Percentiles rank a stretch among this genome's conserved stretches.
phyloP scores from a whole-genome alignment of 2,113 vertebrate genomes.

The Megaceryle maxima region DNA sequence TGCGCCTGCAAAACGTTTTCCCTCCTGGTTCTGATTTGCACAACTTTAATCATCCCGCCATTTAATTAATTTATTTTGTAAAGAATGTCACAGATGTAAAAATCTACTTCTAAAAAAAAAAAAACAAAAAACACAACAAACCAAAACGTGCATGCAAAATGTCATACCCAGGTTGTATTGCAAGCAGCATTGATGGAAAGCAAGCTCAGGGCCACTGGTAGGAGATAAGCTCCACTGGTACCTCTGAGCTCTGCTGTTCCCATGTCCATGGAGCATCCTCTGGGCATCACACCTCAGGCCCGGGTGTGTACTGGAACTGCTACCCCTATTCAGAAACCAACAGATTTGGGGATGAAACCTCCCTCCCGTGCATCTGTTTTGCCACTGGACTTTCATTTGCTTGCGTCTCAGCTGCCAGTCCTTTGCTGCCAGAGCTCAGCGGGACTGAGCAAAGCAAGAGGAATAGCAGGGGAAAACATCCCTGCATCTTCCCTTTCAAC shows the following conservation, averaged over 20 bases:
- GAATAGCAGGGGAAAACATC: conserved; percentile 60
- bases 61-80: conserved; percentile 66
- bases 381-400: conserved; percentile 51
- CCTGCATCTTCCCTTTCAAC: conserved; percentile 69
- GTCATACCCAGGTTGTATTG: background rate
- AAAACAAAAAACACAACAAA: background rate
- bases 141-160: background rate
- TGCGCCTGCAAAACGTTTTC: conserved; percentile 29
- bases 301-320: background rate
- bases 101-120: background rate
- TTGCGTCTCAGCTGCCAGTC: background rate
- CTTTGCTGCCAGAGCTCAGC: background rate
- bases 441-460: conserved; percentile 59
- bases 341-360: background rate
- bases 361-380: conserved; percentile 14
- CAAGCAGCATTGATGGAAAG: background rate
- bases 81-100: conserved; percentile 63
- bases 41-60: conserved; percentile 48
- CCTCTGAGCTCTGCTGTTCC: background rate
- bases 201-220: background rate
- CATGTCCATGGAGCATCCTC: background rate
- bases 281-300: background rate
- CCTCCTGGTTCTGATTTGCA: conserved; percentile 69
- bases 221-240: background rate
- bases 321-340: background rate